Percentiles rank a stretch among this genome's conserved stretches.
Evolutionary conservation across 1,140 invertebrate genomes (phyloP).

Genomic region (Cheumatopsyche charites): DNA sequence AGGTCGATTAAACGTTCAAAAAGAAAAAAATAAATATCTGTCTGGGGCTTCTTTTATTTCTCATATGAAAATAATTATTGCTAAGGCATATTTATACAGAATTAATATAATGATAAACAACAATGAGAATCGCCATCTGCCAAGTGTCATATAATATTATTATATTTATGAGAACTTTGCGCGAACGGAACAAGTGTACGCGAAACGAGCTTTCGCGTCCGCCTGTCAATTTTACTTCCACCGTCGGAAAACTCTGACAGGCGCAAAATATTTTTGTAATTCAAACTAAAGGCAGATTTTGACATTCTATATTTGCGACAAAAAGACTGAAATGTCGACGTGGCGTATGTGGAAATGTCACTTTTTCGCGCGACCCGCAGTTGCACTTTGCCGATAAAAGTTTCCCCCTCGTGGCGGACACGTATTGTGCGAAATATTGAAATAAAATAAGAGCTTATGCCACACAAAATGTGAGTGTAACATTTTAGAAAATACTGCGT

Average conservation of each 20-base stretch:
- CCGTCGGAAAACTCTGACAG: slow-evolving; percentile 26
- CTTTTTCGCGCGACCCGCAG: not conserved
- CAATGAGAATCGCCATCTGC: not conserved
- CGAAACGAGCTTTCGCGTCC: slow-evolving; percentile 13
- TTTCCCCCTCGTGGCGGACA: too few relatives aligned
- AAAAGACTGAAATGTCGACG: slow-evolving; percentile 3
- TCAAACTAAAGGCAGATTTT: slow-evolving; percentile 26
- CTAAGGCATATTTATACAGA: too few relatives aligned
- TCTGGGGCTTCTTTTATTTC: too few relatives aligned
- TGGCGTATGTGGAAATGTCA: slow-evolving; percentile 17
- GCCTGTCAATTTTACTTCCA: slow-evolving; percentile 31
- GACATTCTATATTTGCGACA: slow-evolving; percentile 10
- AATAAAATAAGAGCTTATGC: too few relatives aligned
- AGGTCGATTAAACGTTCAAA: too few relatives aligned
- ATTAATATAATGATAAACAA: too few relatives aligned
- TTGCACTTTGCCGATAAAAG: slow-evolving; percentile 6
- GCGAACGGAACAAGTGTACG: slow-evolving; percentile 15
- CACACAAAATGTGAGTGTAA: too few relatives aligned
- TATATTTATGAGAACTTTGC: too few relatives aligned
- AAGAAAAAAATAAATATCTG: too few relatives aligned
- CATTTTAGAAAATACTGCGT: too few relatives aligned
- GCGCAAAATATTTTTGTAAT: slow-evolving; percentile 33
- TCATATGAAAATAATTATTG: too few relatives aligned
- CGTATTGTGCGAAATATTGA: too few relatives aligned
- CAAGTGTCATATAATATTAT: not conserved